A percentile compares a stretch with the other conserved stretches of the same genome.
phyloP scores from a whole-genome alignment of 2,797 vertebrate genomes.

The Megaceryle alcyon region DNA sequence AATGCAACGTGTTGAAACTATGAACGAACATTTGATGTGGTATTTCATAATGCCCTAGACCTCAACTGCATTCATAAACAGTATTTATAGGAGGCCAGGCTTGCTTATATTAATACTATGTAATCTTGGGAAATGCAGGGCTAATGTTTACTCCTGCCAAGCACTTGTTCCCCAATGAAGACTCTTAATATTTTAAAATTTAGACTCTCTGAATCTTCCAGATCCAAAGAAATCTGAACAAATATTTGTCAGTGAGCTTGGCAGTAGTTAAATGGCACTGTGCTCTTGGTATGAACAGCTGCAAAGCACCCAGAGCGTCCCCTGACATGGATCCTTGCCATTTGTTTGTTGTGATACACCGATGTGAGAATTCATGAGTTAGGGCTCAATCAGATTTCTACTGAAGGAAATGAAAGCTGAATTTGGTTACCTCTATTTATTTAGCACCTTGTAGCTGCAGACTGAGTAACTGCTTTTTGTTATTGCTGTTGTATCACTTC shows the following conservation, averaged over 20 bases:
- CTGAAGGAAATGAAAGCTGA: not conserved
- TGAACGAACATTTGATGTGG: not conserved
- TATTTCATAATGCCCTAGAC: slow-evolving; percentile 25
- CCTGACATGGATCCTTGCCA: not conserved
- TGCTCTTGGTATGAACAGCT: not conserved
- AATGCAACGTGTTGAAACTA: not conserved
- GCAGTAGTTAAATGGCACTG: not conserved
- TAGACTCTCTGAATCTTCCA: not conserved
- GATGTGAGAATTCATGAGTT: not conserved
- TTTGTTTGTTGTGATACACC: not conserved
- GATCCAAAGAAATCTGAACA: not conserved
- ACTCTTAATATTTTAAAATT: not conserved
- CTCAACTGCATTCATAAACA: not conserved
- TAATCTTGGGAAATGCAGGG: not conserved
- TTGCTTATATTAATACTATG: not conserved
- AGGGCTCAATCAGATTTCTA: not conserved
- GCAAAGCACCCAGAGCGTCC: fast-evolving
- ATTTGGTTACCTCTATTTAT: not conserved
- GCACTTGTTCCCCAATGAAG: not conserved
- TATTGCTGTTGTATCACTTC: not conserved
- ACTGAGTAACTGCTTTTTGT: not conserved
- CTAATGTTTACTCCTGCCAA: not conserved
- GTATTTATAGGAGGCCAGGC: not conserved
- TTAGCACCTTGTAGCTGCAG: not conserved
- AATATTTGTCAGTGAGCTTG: not conserved